Conservation (phyloP, 2,888 invertebrate species). For the Agrotis exclamationis region DNA sequence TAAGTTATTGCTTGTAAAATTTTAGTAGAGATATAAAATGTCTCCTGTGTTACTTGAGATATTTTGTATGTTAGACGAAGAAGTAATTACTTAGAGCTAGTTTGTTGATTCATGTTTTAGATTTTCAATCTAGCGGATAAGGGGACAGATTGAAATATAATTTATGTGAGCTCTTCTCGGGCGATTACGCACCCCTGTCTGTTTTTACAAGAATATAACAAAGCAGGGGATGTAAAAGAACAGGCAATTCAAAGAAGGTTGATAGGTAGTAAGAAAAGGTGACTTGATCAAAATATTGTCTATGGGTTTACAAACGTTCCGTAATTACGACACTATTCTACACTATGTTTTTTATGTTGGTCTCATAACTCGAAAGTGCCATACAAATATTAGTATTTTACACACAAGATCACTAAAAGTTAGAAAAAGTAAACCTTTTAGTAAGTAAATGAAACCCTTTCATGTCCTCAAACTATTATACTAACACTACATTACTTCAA, state of each 20-base stretch:
- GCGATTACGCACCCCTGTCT: conserved; percentile 1
- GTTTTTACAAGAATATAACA: neutral
- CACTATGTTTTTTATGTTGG: too few relatives aligned
- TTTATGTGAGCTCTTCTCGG: conserved; percentile 20
- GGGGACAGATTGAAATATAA: conserved; percentile 16
- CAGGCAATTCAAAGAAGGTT: neutral
- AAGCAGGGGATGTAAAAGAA: neutral
- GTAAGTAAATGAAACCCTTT: neutral
- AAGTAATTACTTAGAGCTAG: conserved; percentile 2
- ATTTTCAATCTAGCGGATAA: neutral
- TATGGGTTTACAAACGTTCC: neutral
- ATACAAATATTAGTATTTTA: too few relatives aligned
- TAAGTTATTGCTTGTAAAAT: conserved; percentile 47
- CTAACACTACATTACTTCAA: neutral
- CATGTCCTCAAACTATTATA: neutral
- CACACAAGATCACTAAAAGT: neutral
- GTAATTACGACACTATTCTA: too few relatives aligned
- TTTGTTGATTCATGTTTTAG: neutral
- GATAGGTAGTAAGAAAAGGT: too few relatives aligned
- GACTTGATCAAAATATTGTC: neutral
- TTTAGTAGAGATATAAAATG: conserved; percentile 1
- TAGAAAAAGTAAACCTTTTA: neutral
- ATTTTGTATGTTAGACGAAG: too few relatives aligned
- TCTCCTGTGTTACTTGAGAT: too few relatives aligned
- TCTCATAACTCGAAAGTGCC: too few relatives aligned